These are phyloP conservation scores for Temnothorax rugatulus DNA, from an alignment of 2,888 invertebrate species.

Conservation along the genomic window DNA sequence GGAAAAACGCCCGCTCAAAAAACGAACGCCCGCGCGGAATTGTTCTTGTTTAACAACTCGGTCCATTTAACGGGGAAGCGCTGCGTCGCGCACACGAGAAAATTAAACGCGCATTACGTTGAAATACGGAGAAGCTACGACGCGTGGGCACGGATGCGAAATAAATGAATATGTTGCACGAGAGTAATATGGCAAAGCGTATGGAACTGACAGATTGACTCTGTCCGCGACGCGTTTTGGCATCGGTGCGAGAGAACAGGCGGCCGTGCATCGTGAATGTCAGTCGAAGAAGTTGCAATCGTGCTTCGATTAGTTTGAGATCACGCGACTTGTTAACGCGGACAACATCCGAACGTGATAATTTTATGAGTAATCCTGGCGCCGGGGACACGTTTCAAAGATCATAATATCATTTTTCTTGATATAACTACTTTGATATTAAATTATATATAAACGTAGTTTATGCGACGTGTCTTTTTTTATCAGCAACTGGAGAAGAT, in stretches of 20 bases:
- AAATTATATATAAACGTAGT: background rate
- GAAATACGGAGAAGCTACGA: background rate
- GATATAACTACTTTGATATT: background rate
- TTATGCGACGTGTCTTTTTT: background rate
- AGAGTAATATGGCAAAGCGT: background rate
- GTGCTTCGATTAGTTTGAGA: background rate
- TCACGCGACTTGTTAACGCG: background rate
- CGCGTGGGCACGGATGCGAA: background rate
- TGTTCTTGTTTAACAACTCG: constrained; percentile 23
- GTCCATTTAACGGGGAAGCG: background rate
- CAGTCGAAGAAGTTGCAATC: background rate
- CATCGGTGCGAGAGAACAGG: no score
- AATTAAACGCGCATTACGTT: background rate
- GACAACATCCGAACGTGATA: background rate
- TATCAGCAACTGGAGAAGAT: background rate
- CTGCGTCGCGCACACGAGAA: background rate
- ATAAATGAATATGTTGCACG: constrained; percentile 2
- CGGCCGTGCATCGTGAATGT: background rate
- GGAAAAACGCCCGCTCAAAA: background rate
- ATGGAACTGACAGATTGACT: background rate
- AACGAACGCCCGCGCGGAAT: background rate
- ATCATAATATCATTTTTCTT: constrained; percentile 18
- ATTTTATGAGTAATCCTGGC: background rate
- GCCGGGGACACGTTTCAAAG: background rate
- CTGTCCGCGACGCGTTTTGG: background rate